Base-by-base conservation (phyloP, 1,140 invertebrate species). In the Linepithema humile region DNA sequence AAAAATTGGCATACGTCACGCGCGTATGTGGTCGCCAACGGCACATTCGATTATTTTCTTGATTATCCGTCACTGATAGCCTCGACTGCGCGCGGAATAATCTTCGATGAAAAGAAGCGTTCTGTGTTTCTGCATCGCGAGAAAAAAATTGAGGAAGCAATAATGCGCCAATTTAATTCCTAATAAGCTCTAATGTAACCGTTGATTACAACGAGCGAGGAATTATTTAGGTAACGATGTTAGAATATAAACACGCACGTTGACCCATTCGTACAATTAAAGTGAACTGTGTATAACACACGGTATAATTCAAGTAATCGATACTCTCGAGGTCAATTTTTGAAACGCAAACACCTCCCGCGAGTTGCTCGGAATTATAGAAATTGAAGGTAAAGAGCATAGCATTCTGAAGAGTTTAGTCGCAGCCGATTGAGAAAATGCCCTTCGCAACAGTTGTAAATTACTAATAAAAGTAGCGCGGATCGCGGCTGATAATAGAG, bases 391-490 rank as follows among this genome's bases (percentile, higher is more conserved):
- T 17, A 38, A 53, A 15, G 2, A 3, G 2, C 12, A 1, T 50
- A 53, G 6, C 38, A 29, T 0, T 50, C 15, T 12, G 20, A 77
- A 23, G n/a, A 35, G 29, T 64, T 45, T 62, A 55, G 50, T 40
- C 17, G 3, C 3, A 32, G 23, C 1, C 32, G 32, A 20, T 78
- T 53, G 64, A 26, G 17, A 67, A 80, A 70, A 38, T 70, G 35
- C 23, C 57, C 38, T 23, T 80, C 43, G 48, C 7, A 38, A 45
- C 40, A n/a, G 69, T 53, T 35, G 40, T 32, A 20, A 80, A 80
- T 40, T 70, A 43, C 35, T 70, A 57, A 70, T 57, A 70, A 80
- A 80, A 80, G 35, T 69, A 40, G 45, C 43, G 60, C 60, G 45
- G 23, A 40, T 26, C 29, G 43, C n/a, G 15, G 45, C 20, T 65